Conservation (phyloP, 2,113 vertebrate species). For the Peucedramus taeniatus region DNA sequence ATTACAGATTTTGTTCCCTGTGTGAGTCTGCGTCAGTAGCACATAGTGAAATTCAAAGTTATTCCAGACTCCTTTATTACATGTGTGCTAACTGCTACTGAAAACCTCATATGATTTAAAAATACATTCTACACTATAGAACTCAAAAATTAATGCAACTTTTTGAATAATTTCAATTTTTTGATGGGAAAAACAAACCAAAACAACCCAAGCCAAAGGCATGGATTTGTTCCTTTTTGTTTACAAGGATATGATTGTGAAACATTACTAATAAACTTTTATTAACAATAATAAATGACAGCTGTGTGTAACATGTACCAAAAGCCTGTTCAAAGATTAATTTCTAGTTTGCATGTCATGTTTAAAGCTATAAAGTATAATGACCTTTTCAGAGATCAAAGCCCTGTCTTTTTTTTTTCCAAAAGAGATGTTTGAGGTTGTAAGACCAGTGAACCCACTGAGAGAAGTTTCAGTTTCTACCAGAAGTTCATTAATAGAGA, state of each 20-base stretch:
- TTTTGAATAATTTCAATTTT: not conserved
- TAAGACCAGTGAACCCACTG: not conserved
- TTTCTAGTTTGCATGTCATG: constrained; percentile 36
- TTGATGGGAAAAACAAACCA: not conserved
- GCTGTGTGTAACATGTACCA: constrained; percentile 33
- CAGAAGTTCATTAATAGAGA: not conserved
- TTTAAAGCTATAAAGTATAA: constrained; percentile 29
- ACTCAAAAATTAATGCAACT: not conserved
- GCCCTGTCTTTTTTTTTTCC: not conserved
- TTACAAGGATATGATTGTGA: constrained; percentile 53
- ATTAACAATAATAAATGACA: constrained; percentile 58
- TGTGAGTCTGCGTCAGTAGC: not conserved
- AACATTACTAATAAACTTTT: constrained; percentile 51
- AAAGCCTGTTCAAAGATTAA: constrained; percentile 21
- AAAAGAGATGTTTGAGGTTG: not conserved
- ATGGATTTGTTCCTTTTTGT: constrained; percentile 24
- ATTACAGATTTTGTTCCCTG: constrained; percentile 33
- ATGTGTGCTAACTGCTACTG: not conserved
- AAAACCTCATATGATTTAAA: not conserved
- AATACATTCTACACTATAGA: not conserved
- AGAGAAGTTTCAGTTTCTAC: not conserved
- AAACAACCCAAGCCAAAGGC: not conserved
- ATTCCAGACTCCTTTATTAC: not conserved
- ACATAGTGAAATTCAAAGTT: constrained; percentile 16
- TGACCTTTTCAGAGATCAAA: constrained; percentile 41